These are phyloP conservation scores for Pheosia tremula DNA, from an alignment of 2,888 invertebrate genomes.

Conservation along the genomic window DNA sequence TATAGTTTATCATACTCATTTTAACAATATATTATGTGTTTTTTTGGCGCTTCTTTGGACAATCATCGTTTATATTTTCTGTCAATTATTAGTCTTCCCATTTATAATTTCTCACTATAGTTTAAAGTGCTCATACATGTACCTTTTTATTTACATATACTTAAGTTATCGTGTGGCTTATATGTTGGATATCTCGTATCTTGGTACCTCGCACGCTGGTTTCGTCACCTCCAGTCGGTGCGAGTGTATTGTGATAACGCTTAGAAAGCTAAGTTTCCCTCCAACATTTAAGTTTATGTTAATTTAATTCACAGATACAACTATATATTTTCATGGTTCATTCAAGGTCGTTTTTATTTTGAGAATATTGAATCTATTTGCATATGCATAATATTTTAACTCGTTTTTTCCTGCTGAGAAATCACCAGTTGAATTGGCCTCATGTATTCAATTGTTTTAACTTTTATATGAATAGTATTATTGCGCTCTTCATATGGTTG, in stretches of 20 bases:
- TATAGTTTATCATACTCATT: background rate
- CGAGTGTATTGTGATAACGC: conserved; percentile 44
- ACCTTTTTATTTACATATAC: background rate
- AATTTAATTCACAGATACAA: conserved; percentile 49
- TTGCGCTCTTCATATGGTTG: background rate
- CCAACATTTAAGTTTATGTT: conserved; percentile 60
- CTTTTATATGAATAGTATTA: background rate
- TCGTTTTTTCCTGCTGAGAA: background rate
- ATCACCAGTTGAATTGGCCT: conserved; percentile 1
- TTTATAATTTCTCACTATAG: background rate
- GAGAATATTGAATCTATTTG: conserved; percentile 16
- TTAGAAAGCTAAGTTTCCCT: conserved; percentile 73
- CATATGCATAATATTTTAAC: conserved; percentile 10
- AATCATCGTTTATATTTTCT: no score
- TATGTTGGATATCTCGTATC: background rate
- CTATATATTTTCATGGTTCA: conserved; percentile 58
- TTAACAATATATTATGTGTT: background rate
- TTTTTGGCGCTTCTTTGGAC: no score
- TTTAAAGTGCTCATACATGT: background rate
- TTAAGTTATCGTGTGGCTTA: background rate
- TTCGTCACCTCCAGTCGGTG: conserved; percentile 17
- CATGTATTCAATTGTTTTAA: background rate
- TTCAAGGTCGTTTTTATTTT: conserved; percentile 58
- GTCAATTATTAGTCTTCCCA: no score
- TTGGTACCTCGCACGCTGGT: conserved; percentile 30